These are phyloP conservation scores for Thalassaphorura encarpata DNA, from an alignment of 1,140 invertebrate genomes.

Conservation along the genomic window DNA sequence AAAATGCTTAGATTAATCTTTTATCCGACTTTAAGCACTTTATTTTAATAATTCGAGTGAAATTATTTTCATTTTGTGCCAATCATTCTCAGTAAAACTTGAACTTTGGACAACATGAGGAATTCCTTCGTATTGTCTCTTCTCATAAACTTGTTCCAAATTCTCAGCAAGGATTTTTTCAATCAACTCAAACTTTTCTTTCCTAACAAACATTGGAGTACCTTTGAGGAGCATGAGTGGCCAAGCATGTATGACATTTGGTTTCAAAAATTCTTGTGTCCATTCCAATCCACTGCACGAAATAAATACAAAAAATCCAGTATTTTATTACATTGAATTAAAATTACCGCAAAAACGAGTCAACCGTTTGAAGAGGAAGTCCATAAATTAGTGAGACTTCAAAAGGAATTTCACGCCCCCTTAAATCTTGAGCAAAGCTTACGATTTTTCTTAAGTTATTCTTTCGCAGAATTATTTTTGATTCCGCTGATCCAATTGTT, in stretches of 20 bases:
- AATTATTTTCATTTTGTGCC: constrained; percentile 7
- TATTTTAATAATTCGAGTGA: too few relatives aligned
- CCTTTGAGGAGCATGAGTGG: constrained; percentile 12
- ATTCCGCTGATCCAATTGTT: constrained; percentile 9
- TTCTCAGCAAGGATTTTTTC: constrained; percentile 10
- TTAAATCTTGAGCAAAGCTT: not conserved
- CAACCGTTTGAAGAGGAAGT: constrained; percentile 4
- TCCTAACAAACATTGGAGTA: constrained; percentile 3
- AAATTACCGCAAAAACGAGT: not conserved
- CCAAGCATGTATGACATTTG: constrained; percentile 1
- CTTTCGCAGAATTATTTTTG: not conserved
- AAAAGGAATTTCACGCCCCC: constrained; percentile 6
- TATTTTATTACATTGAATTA: too few relatives aligned
- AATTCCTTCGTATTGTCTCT: not conserved
- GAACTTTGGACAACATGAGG: constrained; percentile 13
- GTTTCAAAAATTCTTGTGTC: constrained; percentile 5
- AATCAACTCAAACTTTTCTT: not conserved
- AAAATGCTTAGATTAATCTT: too few relatives aligned
- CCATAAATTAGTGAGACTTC: constrained; percentile 12
- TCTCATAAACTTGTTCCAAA: constrained; percentile 7
- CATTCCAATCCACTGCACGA: too few relatives aligned
- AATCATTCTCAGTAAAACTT: constrained; percentile 2
- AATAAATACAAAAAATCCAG: too few relatives aligned
- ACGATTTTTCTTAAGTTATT: constrained; percentile 8
- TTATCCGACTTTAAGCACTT: too few relatives aligned